These are phyloP conservation scores for Drosophila subpulchrella DNA, from an alignment of 1,140 invertebrate genomes.

Conservation along the genomic window DNA sequence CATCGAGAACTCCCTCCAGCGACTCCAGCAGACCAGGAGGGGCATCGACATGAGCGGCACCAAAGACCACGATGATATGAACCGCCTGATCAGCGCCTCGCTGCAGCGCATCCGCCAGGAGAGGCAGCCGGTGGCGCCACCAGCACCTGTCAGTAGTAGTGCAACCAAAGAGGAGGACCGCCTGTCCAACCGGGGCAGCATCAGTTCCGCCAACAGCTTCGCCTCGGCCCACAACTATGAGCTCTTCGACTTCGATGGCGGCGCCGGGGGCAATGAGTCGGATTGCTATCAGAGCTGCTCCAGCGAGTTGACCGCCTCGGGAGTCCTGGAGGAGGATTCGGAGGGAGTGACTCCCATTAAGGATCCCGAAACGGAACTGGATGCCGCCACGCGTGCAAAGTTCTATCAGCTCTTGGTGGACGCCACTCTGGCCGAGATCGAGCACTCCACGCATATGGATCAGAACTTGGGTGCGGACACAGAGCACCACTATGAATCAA, in stretches of 20 bases:
- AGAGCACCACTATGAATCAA: conserved; percentile 92
- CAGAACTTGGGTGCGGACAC: conserved; percentile 28
- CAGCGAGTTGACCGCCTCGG: conserved; percentile 86
- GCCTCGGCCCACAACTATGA: conserved; percentile 85
- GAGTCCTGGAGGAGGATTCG: conserved; percentile 73
- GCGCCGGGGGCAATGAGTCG: conserved; percentile 84
- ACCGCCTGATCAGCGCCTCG: conserved; percentile 86
- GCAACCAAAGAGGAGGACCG: conserved; percentile 80
- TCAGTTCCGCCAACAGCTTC: conserved; percentile 86
- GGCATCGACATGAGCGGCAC: conserved; percentile 85
- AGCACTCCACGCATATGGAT: conserved; percentile 86
- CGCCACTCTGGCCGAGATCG: conserved; percentile 87
- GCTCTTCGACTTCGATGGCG: conserved; percentile 83
- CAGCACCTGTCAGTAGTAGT: neutral
- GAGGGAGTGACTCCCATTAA: neutral
- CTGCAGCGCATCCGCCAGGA: conserved; percentile 85
- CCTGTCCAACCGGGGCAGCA: conserved; percentile 82
- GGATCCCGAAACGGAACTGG: conserved; percentile 44
- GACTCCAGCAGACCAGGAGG: conserved; percentile 86
- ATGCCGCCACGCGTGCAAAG: conserved; percentile 86
- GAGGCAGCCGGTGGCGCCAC: conserved; percentile 57
- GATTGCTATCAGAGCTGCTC: conserved; percentile 89
- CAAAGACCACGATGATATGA: conserved; percentile 87
- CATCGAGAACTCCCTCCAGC: conserved; percentile 88
- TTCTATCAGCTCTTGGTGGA: conserved; percentile 89